A percentile compares a stretch with the other conserved stretches of the same genome.
Conservation (phyloP, 2,797 vertebrate genomes). For the Lepidocolaptes lacrymiger region DNA sequence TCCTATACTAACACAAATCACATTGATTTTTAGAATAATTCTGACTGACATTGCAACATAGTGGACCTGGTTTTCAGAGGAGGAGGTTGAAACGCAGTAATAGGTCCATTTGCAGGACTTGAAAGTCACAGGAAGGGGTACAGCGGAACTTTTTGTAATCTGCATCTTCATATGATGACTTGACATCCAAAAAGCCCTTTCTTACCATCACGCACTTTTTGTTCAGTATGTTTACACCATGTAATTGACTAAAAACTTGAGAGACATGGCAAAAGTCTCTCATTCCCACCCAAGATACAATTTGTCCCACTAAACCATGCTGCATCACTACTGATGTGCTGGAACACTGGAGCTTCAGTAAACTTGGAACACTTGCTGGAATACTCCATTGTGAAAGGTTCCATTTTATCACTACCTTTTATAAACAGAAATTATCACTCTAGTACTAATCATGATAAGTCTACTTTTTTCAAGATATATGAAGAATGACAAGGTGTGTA, state of each 20-base stretch:
- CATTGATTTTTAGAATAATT: not conserved
- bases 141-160: not conserved
- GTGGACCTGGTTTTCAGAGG: not conserved
- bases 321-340: not conserved
- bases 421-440: not conserved
- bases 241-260: not conserved
- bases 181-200: not conserved
- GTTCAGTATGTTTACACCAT: not conserved
- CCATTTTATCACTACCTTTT: not conserved
- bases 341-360: not conserved
- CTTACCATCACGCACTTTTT: not conserved
- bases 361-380: not conserved
- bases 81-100: not conserved
- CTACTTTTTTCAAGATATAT: not conserved
- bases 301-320: not conserved
- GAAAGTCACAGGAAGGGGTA: not conserved
- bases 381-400: not conserved
- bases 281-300: not conserved
- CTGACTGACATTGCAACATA: not conserved
- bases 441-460: not conserved
- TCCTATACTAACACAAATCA: not conserved
- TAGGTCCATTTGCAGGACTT: accelerated
- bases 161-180: not conserved
- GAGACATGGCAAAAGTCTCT: not conserved
- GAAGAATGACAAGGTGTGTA: not conserved